Evolutionary conservation across 2,113 vertebrate genomes (phyloP), one percentile per base, ranked within the genome.

Genomic region (Rhagologus leucostigma): DNA sequence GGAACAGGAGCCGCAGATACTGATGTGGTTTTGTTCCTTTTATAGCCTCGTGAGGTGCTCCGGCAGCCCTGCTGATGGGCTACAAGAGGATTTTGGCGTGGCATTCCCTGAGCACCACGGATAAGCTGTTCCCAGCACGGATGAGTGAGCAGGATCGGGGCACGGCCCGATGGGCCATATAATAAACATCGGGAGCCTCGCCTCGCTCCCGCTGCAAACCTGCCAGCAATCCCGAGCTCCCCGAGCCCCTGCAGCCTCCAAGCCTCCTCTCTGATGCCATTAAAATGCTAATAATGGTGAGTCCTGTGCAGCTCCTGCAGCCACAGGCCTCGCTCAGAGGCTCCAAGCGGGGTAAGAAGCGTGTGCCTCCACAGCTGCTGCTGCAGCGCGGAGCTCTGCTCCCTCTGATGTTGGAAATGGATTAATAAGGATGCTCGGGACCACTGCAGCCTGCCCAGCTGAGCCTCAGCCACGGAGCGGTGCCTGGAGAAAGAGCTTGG

Each of bases 101-200:
- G 42, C 4, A 8, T 27, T 70, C 95, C 53, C 80, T 1, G 16
- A 93, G 84, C 65, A 32, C 73, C 57, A 23, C 0, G 89, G 91
- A 89, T 74, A 91, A 95, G 92, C 69, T 83, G 92, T 53, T 94
- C 92, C 90, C 44, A 71, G 82, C 75, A 64, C 4, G 74, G 87
- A 16, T 79, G 92, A 87, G 62, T 56, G 92, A 95, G 82, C 88
- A 79, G 82, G 15, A 64, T 56, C 88, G 84, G 85, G 78, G 74
- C 84, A 89, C 84, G 55, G 87, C 57, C 73, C 42, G 86, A 92
- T 47, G 79, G 75, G 70, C 91, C 71, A 69, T 3, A 30, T 11
- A 71, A 92, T 14, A 62, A 86, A 41, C 57, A 90, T 13, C 91
- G 75, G 9, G 26, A 95, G 88, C 64, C 39, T 6, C 4, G 12